Evolutionary conservation across 1,140 invertebrate species (phyloP), one percentile per base, ranked within the genome.

Genomic region (Acarapis woodi): DNA sequence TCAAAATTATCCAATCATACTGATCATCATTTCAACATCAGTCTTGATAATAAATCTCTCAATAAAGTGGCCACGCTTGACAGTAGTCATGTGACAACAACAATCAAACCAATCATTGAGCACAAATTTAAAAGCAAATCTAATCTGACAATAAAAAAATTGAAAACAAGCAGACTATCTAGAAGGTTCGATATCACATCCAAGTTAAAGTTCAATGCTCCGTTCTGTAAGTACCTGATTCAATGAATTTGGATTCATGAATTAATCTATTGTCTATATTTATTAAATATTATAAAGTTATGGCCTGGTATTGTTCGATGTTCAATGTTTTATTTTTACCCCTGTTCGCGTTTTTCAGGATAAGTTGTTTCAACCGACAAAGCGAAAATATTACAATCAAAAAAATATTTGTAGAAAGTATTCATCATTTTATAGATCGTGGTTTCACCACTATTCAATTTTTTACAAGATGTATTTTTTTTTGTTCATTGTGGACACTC

Each of bases 201-300:
- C 21, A 1, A 22, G 6, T 42, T 18, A 21, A 22, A 14, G 33
- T 28, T 35, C 21, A 35, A 42, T 26, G 40, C 35, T 19, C 40
- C 39, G 14, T 42, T 31, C 20, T 34, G n/a, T n/a, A n/a, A n/a
- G n/a, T n/a, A n/a, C n/a, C n/a, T n/a, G n/a, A n/a, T n/a, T n/a
- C n/a, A n/a, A n/a, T n/a, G n/a, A n/a, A n/a, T n/a, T n/a, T n/a
- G n/a, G n/a, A n/a, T n/a, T n/a, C n/a, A n/a, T n/a, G n/a, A n/a
- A n/a, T n/a, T n/a, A n/a, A n/a, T n/a, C n/a, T 4, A 18, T 31
- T 2, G 30, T 62, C 14, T 79, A 75, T 57, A 73, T 76, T 55
- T 79, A 79, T 20, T 77, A 80, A 34, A 85, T 87, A 55, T 79
- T n/a, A n/a, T n/a, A n/a, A n/a, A n/a, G n/a, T 87, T 53, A 80